Evolutionary conservation across 2,888 invertebrate genomes (phyloP), one percentile per base, ranked within the genome.

Genomic region (Dromius quadrimaculatus): DNA sequence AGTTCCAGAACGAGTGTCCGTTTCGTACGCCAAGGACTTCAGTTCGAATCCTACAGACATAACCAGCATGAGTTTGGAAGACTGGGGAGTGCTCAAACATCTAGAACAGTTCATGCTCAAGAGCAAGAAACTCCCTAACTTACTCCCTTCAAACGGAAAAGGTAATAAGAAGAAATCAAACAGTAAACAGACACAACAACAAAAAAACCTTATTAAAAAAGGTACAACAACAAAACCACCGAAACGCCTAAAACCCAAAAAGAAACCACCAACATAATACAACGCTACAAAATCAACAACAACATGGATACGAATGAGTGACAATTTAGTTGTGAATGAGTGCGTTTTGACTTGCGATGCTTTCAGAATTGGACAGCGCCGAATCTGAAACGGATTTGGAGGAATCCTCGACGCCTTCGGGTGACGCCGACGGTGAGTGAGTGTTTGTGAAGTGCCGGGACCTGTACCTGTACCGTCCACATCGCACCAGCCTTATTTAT

Each of bases 311-410:
- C 59, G 47, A 47, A 47, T 36, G 34, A 36, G 59, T 57, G 59
- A 20, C 19, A 36, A n/a, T n/a, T 54, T n/a, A n/a, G 23, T 28
- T 59, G 11, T 36, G 34, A 36, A 28, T 59, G 59, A 22, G 47
- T 59, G 36, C 13, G 38, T 43, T 41, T 15, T 43, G 32, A 34
- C 63, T 1, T 5, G 45, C 13, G 43, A 8, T 43, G 41, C 41
- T 63, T 63, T 63, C 63, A 63, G 63, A 63, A 15, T 28, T 2
- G 34, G 34, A 59, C 45, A 63, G 41, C 45, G 45, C 5, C 19
- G 32, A 36, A 19, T 34, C 9, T 2, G 20, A 36, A 2, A n/a
- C 3, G 17, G n/a, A 19, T 9, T 8, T 8, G 3, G 59, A 34
- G 19, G 36, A 59, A 1, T 47, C 23, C 20, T 13, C 41, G 41